Evolutionary conservation across 2,113 vertebrate genomes (phyloP).

Genomic region (Malurus cyaneus): DNA sequence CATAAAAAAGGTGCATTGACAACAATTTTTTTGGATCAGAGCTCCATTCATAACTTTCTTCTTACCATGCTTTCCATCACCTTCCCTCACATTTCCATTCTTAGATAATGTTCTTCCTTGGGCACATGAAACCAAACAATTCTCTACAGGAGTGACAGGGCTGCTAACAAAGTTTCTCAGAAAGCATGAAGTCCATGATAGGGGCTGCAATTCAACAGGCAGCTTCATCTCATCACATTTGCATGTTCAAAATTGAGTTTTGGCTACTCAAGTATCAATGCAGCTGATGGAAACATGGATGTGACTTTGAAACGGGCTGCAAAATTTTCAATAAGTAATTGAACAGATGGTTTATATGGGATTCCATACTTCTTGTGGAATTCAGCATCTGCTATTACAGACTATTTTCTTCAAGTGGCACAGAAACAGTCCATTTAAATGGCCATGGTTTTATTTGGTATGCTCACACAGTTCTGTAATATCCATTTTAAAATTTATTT

Average conservation of each 20-base stretch:
- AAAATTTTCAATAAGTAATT: background rate
- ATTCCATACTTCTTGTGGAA: background rate
- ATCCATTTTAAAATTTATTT: background rate
- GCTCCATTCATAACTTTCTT: background rate
- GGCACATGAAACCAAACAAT: background rate
- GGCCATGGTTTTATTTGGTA: background rate
- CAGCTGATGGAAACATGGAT: background rate
- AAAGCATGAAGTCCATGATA: background rate
- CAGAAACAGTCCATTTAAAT: background rate
- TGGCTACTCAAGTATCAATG: background rate
- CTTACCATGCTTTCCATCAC: background rate
- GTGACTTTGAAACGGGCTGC: background rate
- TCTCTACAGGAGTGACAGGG: background rate
- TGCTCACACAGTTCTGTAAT: background rate
- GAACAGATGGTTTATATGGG: background rate
- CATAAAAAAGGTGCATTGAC: background rate
- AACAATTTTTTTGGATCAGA: background rate
- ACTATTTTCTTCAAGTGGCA: background rate
- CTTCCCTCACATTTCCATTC: background rate
- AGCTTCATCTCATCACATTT: background rate
- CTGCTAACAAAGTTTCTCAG: background rate
- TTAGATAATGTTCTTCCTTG: background rate
- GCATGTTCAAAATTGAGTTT: background rate
- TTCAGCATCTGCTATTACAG: background rate
- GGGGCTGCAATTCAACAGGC: background rate